phyloP scores from a whole-genome alignment of 2,113 vertebrate genomes.

The Lucifuga dentata region DNA sequence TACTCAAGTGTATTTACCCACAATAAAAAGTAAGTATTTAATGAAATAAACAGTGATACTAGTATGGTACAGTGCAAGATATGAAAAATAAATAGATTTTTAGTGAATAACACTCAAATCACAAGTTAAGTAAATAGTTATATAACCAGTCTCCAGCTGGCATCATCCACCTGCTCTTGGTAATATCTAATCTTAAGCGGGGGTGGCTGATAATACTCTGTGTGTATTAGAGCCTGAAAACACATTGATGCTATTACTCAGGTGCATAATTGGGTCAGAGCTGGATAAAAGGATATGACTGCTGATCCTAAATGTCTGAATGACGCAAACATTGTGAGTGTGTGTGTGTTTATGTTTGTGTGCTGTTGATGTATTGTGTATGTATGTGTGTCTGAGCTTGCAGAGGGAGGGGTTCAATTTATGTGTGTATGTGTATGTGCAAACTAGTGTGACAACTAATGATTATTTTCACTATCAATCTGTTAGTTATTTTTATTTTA shows the following conservation, averaged over 20 bases:
- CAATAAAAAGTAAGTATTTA: neutral
- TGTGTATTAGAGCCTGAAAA: conserved; percentile 64
- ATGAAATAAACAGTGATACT: neutral
- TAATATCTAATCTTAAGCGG: conserved; percentile 46
- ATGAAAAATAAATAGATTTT: neutral
- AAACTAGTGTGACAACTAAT: too few species aligned
- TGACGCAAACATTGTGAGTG: conserved; percentile 58
- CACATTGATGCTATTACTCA: conserved; percentile 76
- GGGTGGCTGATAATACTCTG: conserved; percentile 37
- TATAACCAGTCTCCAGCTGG: conserved; percentile 13
- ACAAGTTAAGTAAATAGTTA: conserved; percentile 11
- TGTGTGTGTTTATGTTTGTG: conserved; percentile 34
- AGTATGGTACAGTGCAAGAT: neutral
- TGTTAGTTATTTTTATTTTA: too few species aligned
- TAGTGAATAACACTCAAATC: neutral
- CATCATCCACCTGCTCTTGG: conserved; percentile 18
- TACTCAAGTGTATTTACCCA: too few species aligned
- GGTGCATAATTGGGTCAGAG: conserved; percentile 71
- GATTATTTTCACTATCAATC: too few species aligned
- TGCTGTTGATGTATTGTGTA: conserved; percentile 18
- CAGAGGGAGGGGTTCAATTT: too few species aligned
- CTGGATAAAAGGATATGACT: conserved; percentile 68
- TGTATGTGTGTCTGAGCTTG: conserved; percentile 15
- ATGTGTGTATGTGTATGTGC: conserved; percentile 24
- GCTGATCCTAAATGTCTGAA: conserved; percentile 57